Evolutionary conservation across 2,888 invertebrate species (phyloP).

Genomic region (Andricus quercusramuli): DNA sequence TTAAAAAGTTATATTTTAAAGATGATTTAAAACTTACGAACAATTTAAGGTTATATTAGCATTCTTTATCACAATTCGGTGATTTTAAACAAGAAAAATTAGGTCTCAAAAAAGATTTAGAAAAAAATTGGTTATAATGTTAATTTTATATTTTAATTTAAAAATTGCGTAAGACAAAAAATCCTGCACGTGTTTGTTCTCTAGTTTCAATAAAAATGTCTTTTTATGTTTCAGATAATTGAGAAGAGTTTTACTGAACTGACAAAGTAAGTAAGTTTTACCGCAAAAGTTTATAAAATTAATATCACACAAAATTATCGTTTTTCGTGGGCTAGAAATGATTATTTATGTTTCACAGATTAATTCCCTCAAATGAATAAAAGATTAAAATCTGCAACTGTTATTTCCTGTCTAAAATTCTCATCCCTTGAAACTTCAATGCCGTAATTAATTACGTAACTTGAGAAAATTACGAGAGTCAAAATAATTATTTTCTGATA

Average conservation of each 20-base stretch:
- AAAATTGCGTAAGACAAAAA: no score
- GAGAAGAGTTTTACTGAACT: not conserved
- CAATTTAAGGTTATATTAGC: no score
- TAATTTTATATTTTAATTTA: no score
- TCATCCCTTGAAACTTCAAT: not conserved
- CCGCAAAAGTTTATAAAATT: not conserved
- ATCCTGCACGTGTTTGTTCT: no score
- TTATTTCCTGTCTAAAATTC: not conserved
- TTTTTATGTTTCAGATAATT: conserved; percentile 6
- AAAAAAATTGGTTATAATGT: no score
- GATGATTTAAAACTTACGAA: no score
- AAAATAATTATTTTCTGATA: not conserved
- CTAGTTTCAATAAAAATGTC: not conserved
- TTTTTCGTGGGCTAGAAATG: not conserved
- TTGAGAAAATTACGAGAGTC: not conserved
- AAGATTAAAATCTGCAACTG: not conserved
- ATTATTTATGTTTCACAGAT: not conserved
- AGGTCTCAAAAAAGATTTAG: no score
- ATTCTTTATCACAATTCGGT: no score
- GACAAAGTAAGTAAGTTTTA: not conserved
- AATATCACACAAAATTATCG: not conserved
- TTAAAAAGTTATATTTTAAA: no score
- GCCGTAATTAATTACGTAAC: not conserved
- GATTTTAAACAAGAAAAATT: no score
- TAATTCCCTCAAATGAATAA: no score